A percentile compares a stretch with the other conserved stretches of the same genome.
Evolutionary conservation across 2,888 invertebrate genomes (phyloP).

Genomic region (Alentia gelatinosa): DNA sequence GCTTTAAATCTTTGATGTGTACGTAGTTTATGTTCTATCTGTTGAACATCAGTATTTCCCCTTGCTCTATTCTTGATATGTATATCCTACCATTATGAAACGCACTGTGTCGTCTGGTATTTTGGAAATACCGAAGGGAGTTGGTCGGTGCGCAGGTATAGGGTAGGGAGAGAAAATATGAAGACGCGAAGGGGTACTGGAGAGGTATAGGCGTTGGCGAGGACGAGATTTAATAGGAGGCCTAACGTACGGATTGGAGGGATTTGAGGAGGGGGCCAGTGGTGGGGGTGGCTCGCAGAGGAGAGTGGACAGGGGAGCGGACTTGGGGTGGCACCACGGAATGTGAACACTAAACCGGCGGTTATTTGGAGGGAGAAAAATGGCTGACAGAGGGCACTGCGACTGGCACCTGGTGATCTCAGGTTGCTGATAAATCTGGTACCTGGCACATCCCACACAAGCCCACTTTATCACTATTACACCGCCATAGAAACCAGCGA

Average conservation of each 20-base stretch:
- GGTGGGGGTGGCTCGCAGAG: background rate
- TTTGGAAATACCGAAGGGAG: too few relatives aligned
- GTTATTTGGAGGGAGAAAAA: background rate
- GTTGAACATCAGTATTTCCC: too few relatives aligned
- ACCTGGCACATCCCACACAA: background rate
- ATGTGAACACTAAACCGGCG: background rate
- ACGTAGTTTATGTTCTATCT: too few relatives aligned
- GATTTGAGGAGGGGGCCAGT: background rate
- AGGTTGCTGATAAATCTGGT: background rate
- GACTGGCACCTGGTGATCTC: constrained; percentile 2
- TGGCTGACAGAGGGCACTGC: background rate
- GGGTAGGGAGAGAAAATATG: too few relatives aligned
- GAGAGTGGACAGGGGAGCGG: background rate
- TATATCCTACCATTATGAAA: too few relatives aligned
- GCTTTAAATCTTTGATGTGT: too few relatives aligned
- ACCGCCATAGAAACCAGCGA: background rate
- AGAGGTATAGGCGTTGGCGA: too few relatives aligned
- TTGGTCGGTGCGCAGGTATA: too few relatives aligned
- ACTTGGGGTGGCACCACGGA: background rate
- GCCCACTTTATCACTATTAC: background rate
- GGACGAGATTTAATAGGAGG: too few relatives aligned
- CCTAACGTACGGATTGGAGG: background rate
- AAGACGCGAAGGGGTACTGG: too few relatives aligned
- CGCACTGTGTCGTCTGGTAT: too few relatives aligned
- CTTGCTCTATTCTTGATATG: too few relatives aligned